phyloP scores from a whole-genome alignment of 2,113 vertebrate genomes.

The Narcine bancroftii region DNA sequence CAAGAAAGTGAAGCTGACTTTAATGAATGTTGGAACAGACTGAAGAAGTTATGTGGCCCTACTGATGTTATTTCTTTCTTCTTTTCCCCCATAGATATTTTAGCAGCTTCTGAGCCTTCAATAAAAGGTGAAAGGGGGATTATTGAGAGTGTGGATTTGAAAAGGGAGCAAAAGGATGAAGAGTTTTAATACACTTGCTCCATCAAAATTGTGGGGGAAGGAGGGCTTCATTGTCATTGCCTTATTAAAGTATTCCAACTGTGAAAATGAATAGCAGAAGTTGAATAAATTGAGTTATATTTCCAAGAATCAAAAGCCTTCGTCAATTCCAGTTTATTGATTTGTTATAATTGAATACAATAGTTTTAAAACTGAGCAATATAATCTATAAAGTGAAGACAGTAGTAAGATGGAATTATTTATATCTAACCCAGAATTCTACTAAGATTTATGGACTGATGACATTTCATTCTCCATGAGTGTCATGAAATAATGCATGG shows the following conservation, averaged over 20 bases:
- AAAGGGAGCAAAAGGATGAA: background rate
- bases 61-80: background rate
- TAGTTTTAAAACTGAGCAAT: background rate
- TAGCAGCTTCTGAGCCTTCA: background rate
- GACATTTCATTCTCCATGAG: background rate
- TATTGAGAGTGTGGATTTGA: background rate
- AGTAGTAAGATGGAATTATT: background rate
- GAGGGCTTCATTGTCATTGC: background rate
- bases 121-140: background rate
- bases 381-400: background rate
- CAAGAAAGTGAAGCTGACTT: too few species aligned
- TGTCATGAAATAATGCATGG: slow-evolving; percentile 9
- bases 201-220: background rate
- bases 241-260: background rate
- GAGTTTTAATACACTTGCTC: background rate
- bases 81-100: background rate
- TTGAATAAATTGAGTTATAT: background rate
- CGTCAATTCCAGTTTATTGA: too few species aligned
- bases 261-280: background rate
- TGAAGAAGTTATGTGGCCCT: too few species aligned
- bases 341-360: background rate
- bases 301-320: background rate
- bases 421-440: background rate
- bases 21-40: too few species aligned
- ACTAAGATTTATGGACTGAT: background rate